These are phyloP conservation scores for Lathronympha strigana DNA, from an alignment of 2,888 invertebrate species.

Conservation along the genomic window DNA sequence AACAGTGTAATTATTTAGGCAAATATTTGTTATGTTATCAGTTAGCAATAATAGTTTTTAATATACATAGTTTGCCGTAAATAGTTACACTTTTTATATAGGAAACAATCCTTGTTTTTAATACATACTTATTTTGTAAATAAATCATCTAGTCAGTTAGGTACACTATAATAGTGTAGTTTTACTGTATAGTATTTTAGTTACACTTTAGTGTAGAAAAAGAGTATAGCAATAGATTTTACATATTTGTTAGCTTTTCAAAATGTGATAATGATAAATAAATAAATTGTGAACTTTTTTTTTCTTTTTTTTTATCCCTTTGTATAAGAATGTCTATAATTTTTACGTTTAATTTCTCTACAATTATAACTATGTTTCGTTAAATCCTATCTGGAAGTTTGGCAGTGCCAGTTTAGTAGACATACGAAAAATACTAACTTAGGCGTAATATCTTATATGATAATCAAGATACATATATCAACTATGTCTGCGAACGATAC, in stretches of 20 bases:
- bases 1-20: constrained; percentile 6
- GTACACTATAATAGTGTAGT: background rate
- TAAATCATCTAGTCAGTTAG: constrained; percentile 34
- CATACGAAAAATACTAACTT: too few species aligned
- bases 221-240: constrained; percentile 39
- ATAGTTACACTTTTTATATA: background rate
- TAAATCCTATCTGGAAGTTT: too few species aligned
- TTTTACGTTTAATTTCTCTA: too few species aligned
- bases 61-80: background rate
- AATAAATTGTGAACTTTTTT: constrained; percentile 6
- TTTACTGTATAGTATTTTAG: constrained; percentile 22
- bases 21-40: background rate
- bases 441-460: too few species aligned
- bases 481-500: too few species aligned
- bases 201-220: constrained; percentile 25
- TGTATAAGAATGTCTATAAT: background rate
- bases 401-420: too few species aligned
- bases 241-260: constrained; percentile 41
- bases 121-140: background rate
- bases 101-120: background rate
- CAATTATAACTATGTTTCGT: too few species aligned
- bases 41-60: constrained; percentile 5
- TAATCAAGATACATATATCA: too few species aligned
- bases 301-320: background rate
- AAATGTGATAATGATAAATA: constrained; percentile 42